A percentile compares a stretch with the other conserved stretches of the same genome.
Evolutionary conservation across 1,140 invertebrate genomes (phyloP).

Genomic region (Amyelois transitella): DNA sequence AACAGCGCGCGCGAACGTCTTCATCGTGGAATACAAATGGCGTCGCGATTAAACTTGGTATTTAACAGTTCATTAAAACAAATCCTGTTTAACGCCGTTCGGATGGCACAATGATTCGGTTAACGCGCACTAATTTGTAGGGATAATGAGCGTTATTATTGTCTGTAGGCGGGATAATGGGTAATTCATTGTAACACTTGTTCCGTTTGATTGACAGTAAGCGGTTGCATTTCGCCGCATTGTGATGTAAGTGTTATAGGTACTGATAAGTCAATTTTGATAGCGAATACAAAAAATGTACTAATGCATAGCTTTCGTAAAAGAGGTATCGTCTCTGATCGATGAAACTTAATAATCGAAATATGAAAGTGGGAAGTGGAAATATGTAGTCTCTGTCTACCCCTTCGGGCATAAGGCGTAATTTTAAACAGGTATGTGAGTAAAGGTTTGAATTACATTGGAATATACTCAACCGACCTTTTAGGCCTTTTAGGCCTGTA

Average conservation of each 20-base stretch:
- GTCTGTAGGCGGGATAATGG: neutral
- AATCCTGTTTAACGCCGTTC: neutral
- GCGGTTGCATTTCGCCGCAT: neutral
- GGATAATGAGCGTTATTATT: neutral
- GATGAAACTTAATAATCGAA: too few relatives aligned
- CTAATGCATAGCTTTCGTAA: too few relatives aligned
- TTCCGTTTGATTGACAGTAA: neutral
- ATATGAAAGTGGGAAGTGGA: too few relatives aligned
- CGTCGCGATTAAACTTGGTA: neutral
- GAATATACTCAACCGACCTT: too few relatives aligned
- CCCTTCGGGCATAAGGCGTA: too few relatives aligned
- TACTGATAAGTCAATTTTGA: too few relatives aligned
- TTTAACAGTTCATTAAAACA: neutral
- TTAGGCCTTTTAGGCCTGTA: too few relatives aligned
- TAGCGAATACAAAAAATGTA: too few relatives aligned
- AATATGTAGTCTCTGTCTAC: too few relatives aligned
- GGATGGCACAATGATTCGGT: neutral
- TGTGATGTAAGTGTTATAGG: neutral
- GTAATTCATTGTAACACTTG: neutral
- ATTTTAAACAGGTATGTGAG: too few relatives aligned
- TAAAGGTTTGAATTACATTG: too few relatives aligned
- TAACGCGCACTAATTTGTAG: neutral
- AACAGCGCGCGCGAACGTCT: neutral
- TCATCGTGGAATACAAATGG: neutral
- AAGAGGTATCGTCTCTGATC: too few relatives aligned